phyloP scores from a whole-genome alignment of 2,797 vertebrate genomes.

The Hephaestus fuliginosus region DNA sequence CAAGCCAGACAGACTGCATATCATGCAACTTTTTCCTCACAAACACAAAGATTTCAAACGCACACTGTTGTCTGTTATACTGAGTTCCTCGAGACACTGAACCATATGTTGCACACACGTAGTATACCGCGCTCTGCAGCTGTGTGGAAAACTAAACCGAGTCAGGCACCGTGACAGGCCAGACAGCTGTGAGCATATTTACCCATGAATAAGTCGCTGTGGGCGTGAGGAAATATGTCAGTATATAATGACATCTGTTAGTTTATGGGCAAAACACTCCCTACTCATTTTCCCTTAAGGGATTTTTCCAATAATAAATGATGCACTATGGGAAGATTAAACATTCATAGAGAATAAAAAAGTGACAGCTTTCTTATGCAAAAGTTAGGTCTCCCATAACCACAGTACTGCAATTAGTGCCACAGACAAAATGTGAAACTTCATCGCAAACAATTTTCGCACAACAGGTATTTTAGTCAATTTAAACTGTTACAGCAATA shows the following conservation, averaged over 20 bases:
- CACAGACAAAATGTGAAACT: too few relatives aligned
- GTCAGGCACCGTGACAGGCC: neutral
- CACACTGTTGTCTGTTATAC: neutral
- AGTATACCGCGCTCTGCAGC: conserved; percentile 1
- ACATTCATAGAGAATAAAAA: neutral
- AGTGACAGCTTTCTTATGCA: neutral
- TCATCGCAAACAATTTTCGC: too few relatives aligned
- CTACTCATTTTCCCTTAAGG: conserved; percentile 17
- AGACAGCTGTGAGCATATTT: conserved; percentile 8
- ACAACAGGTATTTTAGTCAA: neutral
- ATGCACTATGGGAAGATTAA: neutral
- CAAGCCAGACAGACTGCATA: conserved; percentile 15
- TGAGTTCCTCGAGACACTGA: neutral
- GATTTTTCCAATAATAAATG: neutral
- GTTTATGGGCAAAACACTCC: conserved; percentile 10
- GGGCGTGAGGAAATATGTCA: neutral
- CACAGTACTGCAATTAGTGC: neutral
- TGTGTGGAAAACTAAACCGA: neutral
- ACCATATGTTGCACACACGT: neutral
- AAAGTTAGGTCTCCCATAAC: neutral
- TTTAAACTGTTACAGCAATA: neutral
- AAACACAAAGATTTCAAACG: neutral
- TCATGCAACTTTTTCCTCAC: neutral
- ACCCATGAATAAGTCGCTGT: neutral
- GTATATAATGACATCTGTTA: conserved; percentile 31